Percentiles rank a stretch among this genome's conserved stretches.
phyloP scores from a whole-genome alignment of 2,797 vertebrate genomes.

The Sebastes cheni region DNA sequence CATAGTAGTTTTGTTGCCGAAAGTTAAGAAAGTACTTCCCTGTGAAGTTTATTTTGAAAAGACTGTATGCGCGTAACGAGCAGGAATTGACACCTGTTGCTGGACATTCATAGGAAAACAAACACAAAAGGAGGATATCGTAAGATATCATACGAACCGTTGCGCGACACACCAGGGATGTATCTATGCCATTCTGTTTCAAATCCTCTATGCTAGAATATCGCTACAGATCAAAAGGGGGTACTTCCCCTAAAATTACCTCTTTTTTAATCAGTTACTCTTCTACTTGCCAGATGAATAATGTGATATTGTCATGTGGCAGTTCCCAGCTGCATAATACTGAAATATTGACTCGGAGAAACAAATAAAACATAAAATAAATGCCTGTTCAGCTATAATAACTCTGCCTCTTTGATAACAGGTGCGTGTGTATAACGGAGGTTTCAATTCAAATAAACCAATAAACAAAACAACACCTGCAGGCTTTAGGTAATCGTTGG shows the following conservation, averaged over 20 bases:
- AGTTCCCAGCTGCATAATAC: not conserved
- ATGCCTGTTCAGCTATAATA: not conserved
- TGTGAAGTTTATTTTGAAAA: no score
- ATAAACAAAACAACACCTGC: not conserved
- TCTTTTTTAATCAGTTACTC: not conserved
- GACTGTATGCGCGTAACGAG: no score
- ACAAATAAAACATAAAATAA: not conserved
- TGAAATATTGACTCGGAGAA: not conserved
- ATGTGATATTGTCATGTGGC: not conserved
- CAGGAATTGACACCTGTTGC: no score
- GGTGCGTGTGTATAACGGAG: not conserved
- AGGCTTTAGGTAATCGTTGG: no score
- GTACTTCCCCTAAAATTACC: not conserved
- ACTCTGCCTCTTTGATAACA: not conserved
- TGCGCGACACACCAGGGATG: no score
- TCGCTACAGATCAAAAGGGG: not conserved
- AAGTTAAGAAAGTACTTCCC: no score
- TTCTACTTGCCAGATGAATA: not conserved
- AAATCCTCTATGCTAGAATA: not conserved
- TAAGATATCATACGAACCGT: no score
- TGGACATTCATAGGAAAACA: no score
- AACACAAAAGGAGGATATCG: no score
- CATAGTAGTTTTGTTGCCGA: no score
- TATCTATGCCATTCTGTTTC: no score
- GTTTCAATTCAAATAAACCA: not conserved